These are phyloP conservation scores for Melieria omissa DNA, from an alignment of 2,888 invertebrate species.

Conservation along the genomic window DNA sequence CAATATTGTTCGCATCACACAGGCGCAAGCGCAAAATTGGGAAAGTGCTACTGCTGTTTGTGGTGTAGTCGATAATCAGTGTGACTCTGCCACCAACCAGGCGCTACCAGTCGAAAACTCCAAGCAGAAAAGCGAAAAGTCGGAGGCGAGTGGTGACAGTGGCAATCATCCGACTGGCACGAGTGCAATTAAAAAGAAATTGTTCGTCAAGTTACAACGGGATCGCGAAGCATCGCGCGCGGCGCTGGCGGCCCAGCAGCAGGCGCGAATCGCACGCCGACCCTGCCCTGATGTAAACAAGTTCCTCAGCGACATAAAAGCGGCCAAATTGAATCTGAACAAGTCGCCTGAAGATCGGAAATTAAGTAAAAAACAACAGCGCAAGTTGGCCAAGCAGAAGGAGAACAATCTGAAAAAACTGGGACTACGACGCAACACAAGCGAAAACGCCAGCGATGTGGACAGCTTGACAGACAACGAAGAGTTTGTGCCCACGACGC, in stretches of 20 bases:
- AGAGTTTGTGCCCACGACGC: conserved; percentile 63
- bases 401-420: conserved; percentile 72
- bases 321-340: conserved; percentile 60
- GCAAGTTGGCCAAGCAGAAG: conserved; percentile 69
- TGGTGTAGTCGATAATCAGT: conserved; percentile 29
- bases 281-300: conserved; percentile 61
- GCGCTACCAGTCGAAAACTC: not conserved
- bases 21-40: conserved; percentile 51
- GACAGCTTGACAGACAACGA: conserved; percentile 65
- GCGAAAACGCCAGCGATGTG: conserved; percentile 58
- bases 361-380: conserved; percentile 64
- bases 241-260: conserved; percentile 22
- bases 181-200: conserved; percentile 58
- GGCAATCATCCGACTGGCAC: conserved; percentile 43
- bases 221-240: conserved; percentile 51
- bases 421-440: conserved; percentile 63
- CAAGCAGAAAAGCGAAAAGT: conserved; percentile 36
- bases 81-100: too few species aligned
- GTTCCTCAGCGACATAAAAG: conserved; percentile 63
- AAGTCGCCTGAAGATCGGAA: conserved; percentile 66
- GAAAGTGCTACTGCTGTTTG: conserved; percentile 40
- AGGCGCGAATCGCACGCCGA: conserved; percentile 45
- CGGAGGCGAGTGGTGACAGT: conserved; percentile 46
- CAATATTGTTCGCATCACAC: conserved; percentile 70
- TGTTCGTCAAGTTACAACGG: conserved; percentile 52